Percentiles rank a stretch among this genome's conserved stretches.
These are phyloP conservation scores for Lepilemur ruficaudatus DNA, from an alignment of 2,797 vertebrate species.

Conservation along the genomic window DNA sequence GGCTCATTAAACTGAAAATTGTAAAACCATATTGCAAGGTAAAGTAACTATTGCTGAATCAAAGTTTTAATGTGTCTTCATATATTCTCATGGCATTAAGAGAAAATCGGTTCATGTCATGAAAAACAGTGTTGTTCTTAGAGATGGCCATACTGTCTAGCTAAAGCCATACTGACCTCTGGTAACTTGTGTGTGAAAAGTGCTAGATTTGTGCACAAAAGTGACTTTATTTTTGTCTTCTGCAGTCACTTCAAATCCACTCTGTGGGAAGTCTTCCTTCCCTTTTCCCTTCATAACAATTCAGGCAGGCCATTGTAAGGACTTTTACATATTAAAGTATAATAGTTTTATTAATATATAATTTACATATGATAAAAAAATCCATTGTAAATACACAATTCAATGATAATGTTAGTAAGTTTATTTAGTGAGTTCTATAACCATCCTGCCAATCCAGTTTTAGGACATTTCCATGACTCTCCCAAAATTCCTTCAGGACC, in stretches of 20 bases:
- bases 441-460: neutral
- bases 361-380: neutral
- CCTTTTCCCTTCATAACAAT: neutral
- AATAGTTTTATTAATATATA: neutral
- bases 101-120: neutral
- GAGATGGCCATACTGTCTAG: neutral
- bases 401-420: neutral
- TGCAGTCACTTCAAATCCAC: neutral
- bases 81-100: neutral
- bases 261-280: neutral
- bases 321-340: neutral
- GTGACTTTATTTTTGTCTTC: neutral
- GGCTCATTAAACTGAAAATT: neutral
- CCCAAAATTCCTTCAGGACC: neutral
- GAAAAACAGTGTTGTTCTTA: neutral
- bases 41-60: neutral
- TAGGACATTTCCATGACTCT: neutral
- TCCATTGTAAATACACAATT: neutral
- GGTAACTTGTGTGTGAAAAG: neutral
- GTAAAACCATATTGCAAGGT: constrained; percentile 16
- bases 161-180: neutral
- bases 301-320: neutral
- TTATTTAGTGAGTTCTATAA: neutral
- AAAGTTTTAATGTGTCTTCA: neutral
- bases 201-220: neutral